These are phyloP conservation scores for Petroica traversi DNA, from an alignment of 2,113 vertebrate genomes.

Conservation along the genomic window DNA sequence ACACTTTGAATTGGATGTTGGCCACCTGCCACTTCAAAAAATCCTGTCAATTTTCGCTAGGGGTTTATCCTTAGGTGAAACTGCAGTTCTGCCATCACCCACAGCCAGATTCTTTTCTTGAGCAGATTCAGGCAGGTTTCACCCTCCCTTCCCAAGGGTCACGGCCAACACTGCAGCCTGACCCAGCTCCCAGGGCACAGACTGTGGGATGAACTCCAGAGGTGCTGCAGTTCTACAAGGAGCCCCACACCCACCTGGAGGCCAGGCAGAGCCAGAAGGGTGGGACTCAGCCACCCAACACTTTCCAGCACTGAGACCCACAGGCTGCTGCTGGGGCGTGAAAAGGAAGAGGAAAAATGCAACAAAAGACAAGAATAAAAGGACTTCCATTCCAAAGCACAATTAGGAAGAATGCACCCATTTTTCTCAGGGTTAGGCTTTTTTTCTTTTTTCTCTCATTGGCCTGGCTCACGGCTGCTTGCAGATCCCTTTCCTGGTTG, in stretches of 20 bases:
- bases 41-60: not conserved
- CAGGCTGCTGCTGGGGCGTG: not conserved
- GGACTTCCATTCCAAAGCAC: conserved; percentile 8
- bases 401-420: not conserved
- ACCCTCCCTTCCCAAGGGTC: not conserved
- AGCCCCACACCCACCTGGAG: not conserved
- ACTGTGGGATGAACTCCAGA: not conserved
- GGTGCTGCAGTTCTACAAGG: accelerated
- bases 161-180: not conserved
- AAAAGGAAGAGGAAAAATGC: conserved; percentile 5
- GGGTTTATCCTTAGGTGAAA: not conserved
- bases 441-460: not conserved
- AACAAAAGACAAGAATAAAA: conserved; percentile 7
- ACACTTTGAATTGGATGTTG: not conserved
- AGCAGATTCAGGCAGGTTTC: not conserved
- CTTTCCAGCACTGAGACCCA: not conserved
- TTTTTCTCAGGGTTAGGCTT: conserved; percentile 9
- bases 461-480: not conserved
- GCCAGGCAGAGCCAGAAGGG: not conserved
- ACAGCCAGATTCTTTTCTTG: not conserved
- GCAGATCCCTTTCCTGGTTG: conserved; percentile 65
- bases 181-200: not conserved
- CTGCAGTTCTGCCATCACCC: not conserved
- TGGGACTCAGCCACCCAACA: not conserved
- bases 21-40: not conserved